Conservation (phyloP, 2,797 vertebrate species). For the Scarus forsteni region DNA sequence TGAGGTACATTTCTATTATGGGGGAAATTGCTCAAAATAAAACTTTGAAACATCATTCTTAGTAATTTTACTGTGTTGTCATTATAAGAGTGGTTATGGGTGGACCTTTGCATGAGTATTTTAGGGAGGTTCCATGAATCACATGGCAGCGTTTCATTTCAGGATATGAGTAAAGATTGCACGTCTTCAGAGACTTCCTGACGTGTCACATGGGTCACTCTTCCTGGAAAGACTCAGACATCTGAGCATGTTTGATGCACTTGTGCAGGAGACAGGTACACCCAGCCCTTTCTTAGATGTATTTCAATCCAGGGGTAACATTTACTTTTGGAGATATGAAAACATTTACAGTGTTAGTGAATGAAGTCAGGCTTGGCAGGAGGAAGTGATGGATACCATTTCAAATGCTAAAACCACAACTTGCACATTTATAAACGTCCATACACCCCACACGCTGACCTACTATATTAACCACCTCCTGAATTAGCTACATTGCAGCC, state of each 20-base stretch:
- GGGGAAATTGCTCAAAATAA: too few relatives aligned
- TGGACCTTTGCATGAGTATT: constrained; percentile 1
- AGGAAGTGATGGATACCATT: constrained; percentile 18
- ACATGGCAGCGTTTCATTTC: constrained; percentile 32
- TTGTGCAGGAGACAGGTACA: neutral
- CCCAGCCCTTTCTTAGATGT: constrained; percentile 1
- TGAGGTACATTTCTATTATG: too few relatives aligned
- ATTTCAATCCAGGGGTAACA: neutral
- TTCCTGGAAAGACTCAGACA: constrained; percentile 4
- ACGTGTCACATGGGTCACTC: constrained; percentile 1
- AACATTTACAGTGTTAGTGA: neutral
- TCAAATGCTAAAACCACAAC: constrained; percentile 7
- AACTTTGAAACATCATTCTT: too few relatives aligned
- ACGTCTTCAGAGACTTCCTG: constrained; percentile 7
- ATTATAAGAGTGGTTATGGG: constrained; percentile 7
- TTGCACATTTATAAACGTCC: neutral
- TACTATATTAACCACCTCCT: neutral
- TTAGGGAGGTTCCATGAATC: constrained; percentile 24
- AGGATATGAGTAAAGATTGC: constrained; percentile 39
- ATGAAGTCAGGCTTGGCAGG: neutral
- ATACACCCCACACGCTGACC: neutral
- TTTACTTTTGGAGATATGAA: neutral
- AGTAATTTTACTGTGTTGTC: constrained; percentile 4
- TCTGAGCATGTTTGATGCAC: neutral
- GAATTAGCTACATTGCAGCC: neutral